Base-by-base conservation (phyloP, 2,888 invertebrate species). In the Melanargia galathea region DNA sequence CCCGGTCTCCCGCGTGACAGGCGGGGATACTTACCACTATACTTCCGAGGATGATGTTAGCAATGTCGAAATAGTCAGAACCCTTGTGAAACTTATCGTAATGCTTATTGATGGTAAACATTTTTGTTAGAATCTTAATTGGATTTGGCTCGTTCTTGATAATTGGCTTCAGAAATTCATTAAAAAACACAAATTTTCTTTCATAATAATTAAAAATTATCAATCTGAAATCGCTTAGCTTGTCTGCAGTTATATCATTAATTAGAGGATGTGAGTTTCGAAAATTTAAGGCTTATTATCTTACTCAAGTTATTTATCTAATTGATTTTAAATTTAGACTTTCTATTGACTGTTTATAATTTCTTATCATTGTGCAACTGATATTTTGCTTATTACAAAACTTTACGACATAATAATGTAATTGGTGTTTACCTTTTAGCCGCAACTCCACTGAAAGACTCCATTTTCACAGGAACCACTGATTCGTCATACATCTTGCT, bases 1-100 rank as follows among this genome's bases (percentile, higher is more conserved):
- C 91, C 91, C 90, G 90, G 92, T 92, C 92, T 92, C 91, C 90
- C 91, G 91, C 90, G 91, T 91, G 91, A 91, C 90, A 92, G 91
- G 92, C 92, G 90, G 92, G 91, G 90, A 92, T 92, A 91, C 92
- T 92, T 67, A 91, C 91, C 92, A 92, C 91, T 92, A 92, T 91
- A 92, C 91, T 91, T 91, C 90, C 90, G 90, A 88, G 85, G 90
- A 89, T 62, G 51, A 10, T 11, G 22, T n/a, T n/a, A n/a, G 18
- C 8, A 6, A 18, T 63, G 40, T 51, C 46, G 24, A 52, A 63
- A 59, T 54, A 46, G 59, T 45, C 5, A 35, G 26, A 59, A 51
- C 38, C 10, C n/a, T 58, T 63, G 52, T 52, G 54, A 63, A 63
- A 63, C 24, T 54, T 38, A 51, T 5, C 55, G n/a, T 35, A 30